phyloP scores from a whole-genome alignment of 1,140 invertebrate genomes.

The Parasteatoda tepidariorum region DNA sequence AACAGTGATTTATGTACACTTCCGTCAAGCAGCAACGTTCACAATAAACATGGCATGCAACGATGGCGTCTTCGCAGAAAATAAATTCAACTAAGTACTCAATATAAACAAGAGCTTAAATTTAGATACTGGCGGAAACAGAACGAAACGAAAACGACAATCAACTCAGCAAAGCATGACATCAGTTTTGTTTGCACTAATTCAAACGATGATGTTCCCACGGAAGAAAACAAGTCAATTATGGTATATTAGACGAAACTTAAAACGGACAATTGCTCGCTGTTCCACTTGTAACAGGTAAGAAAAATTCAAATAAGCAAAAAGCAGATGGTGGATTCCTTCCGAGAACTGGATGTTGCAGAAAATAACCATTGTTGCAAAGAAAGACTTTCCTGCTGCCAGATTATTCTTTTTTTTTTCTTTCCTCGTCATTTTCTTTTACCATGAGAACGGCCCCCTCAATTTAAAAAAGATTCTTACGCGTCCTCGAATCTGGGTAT shows the following conservation, averaged over 20 bases:
- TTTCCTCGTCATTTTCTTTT: background rate
- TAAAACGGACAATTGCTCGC: background rate
- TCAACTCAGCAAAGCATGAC: no score
- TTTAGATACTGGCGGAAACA: no score
- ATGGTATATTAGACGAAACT: background rate
- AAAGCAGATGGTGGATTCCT: background rate
- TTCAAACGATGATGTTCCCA: constrained; percentile 15
- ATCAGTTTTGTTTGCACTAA: no score
- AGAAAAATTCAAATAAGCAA: background rate
- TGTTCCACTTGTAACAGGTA: constrained; percentile 18
- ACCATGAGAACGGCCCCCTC: constrained; percentile 3
- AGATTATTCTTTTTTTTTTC: background rate
- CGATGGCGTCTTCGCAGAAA: no score
- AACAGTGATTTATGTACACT: no score
- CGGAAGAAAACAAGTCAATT: constrained; percentile 25
- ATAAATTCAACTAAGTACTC: no score
- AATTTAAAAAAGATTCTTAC: background rate
- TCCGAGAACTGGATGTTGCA: background rate
- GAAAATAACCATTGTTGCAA: constrained; percentile 42
- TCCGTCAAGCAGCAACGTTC: no score
- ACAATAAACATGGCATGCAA: no score
- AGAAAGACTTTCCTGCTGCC: background rate
- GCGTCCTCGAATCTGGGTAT: constrained; percentile 14
- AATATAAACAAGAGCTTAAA: no score
- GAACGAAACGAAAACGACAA: no score